These are phyloP conservation scores for Zootermopsis nevadensis DNA, from an alignment of 2,888 invertebrate species.

Conservation along the genomic window DNA sequence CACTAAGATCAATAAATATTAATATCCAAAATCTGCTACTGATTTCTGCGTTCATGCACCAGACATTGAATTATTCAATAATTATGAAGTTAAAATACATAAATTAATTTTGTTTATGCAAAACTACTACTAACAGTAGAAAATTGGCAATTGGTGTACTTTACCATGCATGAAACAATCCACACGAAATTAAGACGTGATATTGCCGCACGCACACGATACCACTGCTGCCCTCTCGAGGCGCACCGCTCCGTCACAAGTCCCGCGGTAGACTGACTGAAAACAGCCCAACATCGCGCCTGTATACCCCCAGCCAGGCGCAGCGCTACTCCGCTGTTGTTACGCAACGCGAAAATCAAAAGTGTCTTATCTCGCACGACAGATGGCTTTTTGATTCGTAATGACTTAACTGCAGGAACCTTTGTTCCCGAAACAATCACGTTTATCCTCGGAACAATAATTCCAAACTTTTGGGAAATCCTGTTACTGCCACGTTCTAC, in stretches of 20 bases:
- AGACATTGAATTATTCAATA: too few species aligned
- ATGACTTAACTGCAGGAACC: too few species aligned
- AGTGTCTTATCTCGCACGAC: not conserved
- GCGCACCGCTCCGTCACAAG: not conserved
- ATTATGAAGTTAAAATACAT: too few species aligned
- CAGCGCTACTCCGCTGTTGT: not conserved
- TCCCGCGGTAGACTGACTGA: not conserved
- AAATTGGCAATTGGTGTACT: not conserved
- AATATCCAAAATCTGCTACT: too few species aligned
- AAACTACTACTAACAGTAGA: not conserved
- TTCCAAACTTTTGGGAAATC: too few species aligned
- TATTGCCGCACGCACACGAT: not conserved
- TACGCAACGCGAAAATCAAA: not conserved
- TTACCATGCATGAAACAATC: slow-evolving; percentile 1
- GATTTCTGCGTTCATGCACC: too few species aligned
- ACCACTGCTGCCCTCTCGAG: not conserved
- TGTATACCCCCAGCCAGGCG: not conserved
- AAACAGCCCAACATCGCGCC: not conserved
- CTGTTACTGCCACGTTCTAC: too few species aligned
- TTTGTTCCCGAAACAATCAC: too few species aligned
- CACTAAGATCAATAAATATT: too few species aligned
- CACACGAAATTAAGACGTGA: not conserved
- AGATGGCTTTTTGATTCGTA: not conserved
- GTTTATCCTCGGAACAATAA: too few species aligned
- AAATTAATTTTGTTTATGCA: not conserved